A percentile compares a stretch with the other conserved stretches of the same genome.
Conservation (phyloP, 2,797 vertebrate genomes). For the Tapera naevia region DNA sequence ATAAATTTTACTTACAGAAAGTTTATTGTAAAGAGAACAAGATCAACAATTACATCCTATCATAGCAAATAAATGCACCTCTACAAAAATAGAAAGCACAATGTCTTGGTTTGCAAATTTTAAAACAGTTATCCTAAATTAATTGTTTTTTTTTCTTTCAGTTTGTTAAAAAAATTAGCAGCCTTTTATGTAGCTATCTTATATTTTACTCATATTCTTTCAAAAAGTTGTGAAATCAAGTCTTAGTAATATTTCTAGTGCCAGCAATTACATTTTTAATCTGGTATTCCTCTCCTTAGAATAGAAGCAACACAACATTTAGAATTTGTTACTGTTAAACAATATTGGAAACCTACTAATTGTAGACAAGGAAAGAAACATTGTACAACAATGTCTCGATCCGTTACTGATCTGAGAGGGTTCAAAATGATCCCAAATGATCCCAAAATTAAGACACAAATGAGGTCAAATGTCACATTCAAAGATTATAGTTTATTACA, state of each 20-base stretch:
- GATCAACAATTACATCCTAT: not conserved
- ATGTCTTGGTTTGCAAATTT: not conserved
- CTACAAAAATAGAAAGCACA: not conserved
- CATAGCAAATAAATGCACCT: not conserved
- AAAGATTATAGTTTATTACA: no score
- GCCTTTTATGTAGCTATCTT: not conserved
- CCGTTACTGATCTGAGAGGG: no score
- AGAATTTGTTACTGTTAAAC: not conserved
- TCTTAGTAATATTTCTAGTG: not conserved
- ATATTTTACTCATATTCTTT: not conserved
- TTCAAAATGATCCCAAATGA: no score
- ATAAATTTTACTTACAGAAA: not conserved
- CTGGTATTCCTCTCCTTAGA: not conserved
- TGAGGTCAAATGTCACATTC: no score
- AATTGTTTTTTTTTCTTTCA: fast-evolving
- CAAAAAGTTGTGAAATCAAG: not conserved
- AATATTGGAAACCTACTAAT: not conserved
- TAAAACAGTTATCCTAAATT: not conserved
- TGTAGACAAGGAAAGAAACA: not conserved
- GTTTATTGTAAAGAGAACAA: not conserved
- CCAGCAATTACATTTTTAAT: not conserved
- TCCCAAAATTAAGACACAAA: no score
- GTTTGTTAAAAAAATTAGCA: not conserved
- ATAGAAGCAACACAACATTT: not conserved
- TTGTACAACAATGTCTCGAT: no score